Percentiles rank a stretch among this genome's conserved stretches.
These are phyloP conservation scores for Porites divaricata DNA, from an alignment of 92 coral and sea anemone genomes.

Conservation along the genomic window DNA sequence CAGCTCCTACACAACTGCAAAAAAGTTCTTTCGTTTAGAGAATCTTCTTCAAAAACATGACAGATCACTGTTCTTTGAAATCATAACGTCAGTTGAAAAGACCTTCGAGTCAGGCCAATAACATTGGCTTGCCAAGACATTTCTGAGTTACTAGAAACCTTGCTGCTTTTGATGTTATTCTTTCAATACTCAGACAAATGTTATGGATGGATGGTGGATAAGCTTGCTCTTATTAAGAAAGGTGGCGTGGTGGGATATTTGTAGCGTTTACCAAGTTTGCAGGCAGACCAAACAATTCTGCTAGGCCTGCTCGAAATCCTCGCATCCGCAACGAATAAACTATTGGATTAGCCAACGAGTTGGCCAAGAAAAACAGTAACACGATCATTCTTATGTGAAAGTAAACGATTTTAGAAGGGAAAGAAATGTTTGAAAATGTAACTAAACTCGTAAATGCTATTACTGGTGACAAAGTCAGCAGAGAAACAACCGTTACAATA, in stretches of 20 bases:
- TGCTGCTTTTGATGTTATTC: too few species aligned
- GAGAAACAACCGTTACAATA: not conserved
- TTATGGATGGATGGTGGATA: too few species aligned
- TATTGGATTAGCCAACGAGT: slow-evolving; percentile 20
- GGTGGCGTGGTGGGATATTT: not conserved
- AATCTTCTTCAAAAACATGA: too few species aligned
- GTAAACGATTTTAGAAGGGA: not conserved
- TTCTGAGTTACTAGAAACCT: too few species aligned
- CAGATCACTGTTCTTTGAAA: too few species aligned
- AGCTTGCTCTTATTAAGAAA: not conserved
- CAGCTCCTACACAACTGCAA: too few species aligned
- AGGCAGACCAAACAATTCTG: not conserved
- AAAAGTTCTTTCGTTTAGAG: too few species aligned
- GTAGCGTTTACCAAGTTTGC: not conserved
- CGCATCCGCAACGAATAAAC: slow-evolving; percentile 20
- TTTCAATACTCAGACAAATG: too few species aligned
- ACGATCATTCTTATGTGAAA: not conserved
- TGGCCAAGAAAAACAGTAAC: slow-evolving; percentile 4
- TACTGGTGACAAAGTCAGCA: not conserved
- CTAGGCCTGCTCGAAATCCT: slow-evolving; percentile 8
- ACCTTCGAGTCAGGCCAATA: too few species aligned
- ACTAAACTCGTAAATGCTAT: not conserved
- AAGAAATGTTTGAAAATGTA: not conserved
- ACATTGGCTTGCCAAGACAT: too few species aligned
- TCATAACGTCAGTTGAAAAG: too few species aligned